Conservation (phyloP, 2,113 vertebrate genomes). For the Microcebus jonahi region DNA sequence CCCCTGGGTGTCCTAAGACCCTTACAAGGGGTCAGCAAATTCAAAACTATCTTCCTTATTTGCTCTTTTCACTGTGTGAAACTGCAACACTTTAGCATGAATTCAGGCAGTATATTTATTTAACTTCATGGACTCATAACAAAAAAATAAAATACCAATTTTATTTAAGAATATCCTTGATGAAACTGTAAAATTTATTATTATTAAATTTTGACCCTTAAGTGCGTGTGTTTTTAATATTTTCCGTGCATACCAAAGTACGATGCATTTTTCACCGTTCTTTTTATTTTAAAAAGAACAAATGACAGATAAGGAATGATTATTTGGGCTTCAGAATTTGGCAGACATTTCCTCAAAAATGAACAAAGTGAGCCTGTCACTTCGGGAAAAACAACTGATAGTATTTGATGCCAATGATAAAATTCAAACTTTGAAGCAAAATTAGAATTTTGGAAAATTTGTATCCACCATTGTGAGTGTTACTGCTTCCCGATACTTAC, state of each 20-base stretch:
- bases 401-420: not conserved
- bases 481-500: not conserved
- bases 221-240: not conserved
- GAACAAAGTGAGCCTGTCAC: not conserved
- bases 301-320: not conserved
- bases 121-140: not conserved
- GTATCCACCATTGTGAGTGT: not conserved
- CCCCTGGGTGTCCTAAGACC: not conserved
- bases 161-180: not conserved
- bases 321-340: not conserved
- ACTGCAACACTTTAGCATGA: not conserved
- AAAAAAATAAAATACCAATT: not conserved
- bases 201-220: not conserved
- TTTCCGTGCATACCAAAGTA: not conserved
- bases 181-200: not conserved
- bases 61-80: not conserved
- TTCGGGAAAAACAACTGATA: constrained; percentile 5
- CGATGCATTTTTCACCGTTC: not conserved
- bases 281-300: constrained; percentile 23
- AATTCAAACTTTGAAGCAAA: not conserved
- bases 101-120: not conserved
- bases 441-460: constrained; percentile 7
- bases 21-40: not conserved
- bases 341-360: not conserved
- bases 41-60: constrained; percentile 3